Base-by-base conservation (phyloP, 2,797 vertebrate genomes). In the Fistularia tabacaria region DNA sequence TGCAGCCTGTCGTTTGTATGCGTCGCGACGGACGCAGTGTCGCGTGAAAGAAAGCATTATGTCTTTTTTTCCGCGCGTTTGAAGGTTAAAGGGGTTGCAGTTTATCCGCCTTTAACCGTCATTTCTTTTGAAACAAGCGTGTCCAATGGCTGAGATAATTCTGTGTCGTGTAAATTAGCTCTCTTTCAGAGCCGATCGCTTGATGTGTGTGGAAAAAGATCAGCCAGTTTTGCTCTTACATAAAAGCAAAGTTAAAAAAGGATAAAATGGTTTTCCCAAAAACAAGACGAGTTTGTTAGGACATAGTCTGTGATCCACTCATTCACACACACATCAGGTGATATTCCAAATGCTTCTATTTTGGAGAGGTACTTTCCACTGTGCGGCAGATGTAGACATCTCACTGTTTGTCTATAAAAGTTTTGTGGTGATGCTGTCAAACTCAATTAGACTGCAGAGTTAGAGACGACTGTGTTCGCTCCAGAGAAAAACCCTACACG, bases 371-470 rank as follows among this genome's bases (percentile, higher is more conserved):
- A 51, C 54, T 66, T 68, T 70, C 74, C 62, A 66, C 59, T 10
- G 38, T 37, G 58, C 36, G 15, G 54, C 62, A 6, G 63, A 56
- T 41, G 71, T 6, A 75, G 77, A 78, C 66, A 76, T 82, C 80
- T 83, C 79, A 66, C 77, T 80, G 83, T 87, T 87, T 83, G 73
- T 75, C 62, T 64, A 74, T 60, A 82, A 75, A 85, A 69, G 64
- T 73, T 70, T 75, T 86, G 86, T 1, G 77, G 84, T 47, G 38
- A 36, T 10, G 59, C 70, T 69, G 76, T 82, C 75, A 77, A 76
- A 71, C 57, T 68, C 57, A 54, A 69, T 58, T 52, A 55, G 71
- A 51, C 53, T 25, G 66, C 44, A 53, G 64, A 60, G 51, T 57
- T 59, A 46, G 46, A 70, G 62, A 48, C 46, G 57, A 46, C 44